Evolutionary conservation across 2,113 vertebrate species (phyloP), one percentile per base, ranked within the genome.

Genomic region (Triplophysa siluroides): DNA sequence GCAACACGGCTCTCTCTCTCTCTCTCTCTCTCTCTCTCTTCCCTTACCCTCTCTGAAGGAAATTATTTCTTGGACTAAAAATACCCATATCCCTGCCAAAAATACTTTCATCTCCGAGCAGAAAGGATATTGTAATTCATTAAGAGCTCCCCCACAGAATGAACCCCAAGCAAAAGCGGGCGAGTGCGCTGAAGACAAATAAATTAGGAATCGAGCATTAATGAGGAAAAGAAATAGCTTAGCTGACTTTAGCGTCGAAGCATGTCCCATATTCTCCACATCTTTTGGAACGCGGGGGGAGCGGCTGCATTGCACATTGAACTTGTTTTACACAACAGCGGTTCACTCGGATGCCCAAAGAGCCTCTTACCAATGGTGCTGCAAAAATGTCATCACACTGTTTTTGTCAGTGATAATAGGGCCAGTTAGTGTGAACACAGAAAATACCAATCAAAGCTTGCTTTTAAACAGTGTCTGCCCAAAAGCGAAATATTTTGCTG

Each of bases 61-160:
- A 89, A 91, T 90, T 84, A 88, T 86, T 88, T 82, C 83, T 83
- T 77, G 77, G 84, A 86, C 86, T 84, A 84, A 85, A 88, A 91
- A 90, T 89, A 89, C 70, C 87, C 18, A 80, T 81, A 80, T 85
- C 71, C 65, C 74, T 79, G 83, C 76, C n/a, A 87, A 88, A 88
- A 90, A 85, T 76, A 80, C 64, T 73, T 47, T 67, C 64, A 83
- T 84, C 60, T 78, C 72, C 23, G 63, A 79, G 76, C 68, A 78
- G 70, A 80, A 78, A 71, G 43, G 85, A 83, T 75, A 71, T 86
- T 85, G 76, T 86, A 84, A 90, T 87, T 85, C 67, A 79, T 81
- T 85, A 83, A 71, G 54, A 73, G 79, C 43, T 73, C 76, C 47
- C 67, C 33, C 56, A 78, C 61, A 16, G 43, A 64, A 81, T 74